phyloP scores from a whole-genome alignment of 2,797 vertebrate species.

The Dipus sagitta region DNA sequence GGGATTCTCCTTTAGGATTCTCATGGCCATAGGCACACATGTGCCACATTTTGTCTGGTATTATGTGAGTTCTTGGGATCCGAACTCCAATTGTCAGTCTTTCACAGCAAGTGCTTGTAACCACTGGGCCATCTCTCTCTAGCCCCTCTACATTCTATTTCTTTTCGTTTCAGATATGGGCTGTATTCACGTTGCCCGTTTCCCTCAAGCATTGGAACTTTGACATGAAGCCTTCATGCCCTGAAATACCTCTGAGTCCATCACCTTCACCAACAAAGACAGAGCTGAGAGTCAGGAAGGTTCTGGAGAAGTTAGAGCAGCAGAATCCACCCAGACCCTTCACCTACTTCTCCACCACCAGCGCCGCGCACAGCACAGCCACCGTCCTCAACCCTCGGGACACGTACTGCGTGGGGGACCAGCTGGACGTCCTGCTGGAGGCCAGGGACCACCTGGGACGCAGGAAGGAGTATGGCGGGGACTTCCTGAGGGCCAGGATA shows the following conservation, averaged over 20 bases:
- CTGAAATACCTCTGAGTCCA: background rate
- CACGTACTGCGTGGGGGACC: slow-evolving; percentile 70
- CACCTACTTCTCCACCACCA: slow-evolving; percentile 21
- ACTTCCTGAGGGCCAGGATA: slow-evolving; percentile 78
- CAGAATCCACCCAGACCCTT: slow-evolving; percentile 59
- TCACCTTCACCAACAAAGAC: background rate
- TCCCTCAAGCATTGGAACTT: background rate
- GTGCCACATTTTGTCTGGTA: no score
- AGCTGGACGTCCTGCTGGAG: slow-evolving; percentile 69
- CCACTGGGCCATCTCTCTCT: no score
- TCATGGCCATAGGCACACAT: no score
- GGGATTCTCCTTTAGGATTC: no score
- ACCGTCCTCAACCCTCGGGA: slow-evolving; percentile 49
- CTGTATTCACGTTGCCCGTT: background rate
- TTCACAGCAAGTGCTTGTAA: no score
- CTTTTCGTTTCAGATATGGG: slow-evolving; percentile 7
- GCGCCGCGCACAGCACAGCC: slow-evolving; percentile 50
- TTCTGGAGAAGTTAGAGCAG: background rate
- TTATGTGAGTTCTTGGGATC: no score
- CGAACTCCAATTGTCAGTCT: no score
- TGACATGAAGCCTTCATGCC: background rate
- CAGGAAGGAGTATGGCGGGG: slow-evolving; percentile 79
- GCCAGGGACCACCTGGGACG: slow-evolving; percentile 62
- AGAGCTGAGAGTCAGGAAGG: background rate
- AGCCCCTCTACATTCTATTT: background rate